Evolutionary conservation across 2,113 vertebrate genomes (phyloP), one percentile per base, ranked within the genome.

Genomic region (Periophthalmus modestus): DNA sequence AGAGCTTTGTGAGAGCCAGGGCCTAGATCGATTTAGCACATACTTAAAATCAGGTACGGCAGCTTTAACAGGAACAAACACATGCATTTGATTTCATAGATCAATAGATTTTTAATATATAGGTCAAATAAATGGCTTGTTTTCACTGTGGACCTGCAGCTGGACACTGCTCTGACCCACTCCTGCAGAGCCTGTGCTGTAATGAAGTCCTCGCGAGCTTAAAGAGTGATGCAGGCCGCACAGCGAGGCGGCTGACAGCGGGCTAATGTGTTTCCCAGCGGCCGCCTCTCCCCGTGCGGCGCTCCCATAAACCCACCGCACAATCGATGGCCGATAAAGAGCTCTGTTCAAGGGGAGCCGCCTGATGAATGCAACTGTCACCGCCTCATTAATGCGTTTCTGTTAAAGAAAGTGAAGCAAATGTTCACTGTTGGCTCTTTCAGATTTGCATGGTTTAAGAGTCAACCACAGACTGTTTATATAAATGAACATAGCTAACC

Each of bases 201-300:
- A 96, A 95, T 95, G 95, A 95, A 95, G 94, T 94, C 94, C 95
- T 95, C 95, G 93, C 93, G 94, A 95, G 95, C 94, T 96, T 95
- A 94, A 94, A 94, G 94, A 94, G 92, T 94, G 94, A 95, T 94
- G 94, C 94, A 93, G 94, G 93, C 92, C 91, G 93, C 93, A 92
- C 89, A 88, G 92, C 88, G 90, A 91, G 93, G 86, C 90, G 81
- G 92, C 93, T 94, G 94, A 94, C 95, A 95, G 94, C 92, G 91
- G 92, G 91, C 91, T 95, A 95, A 95, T 95, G 93, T 89, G 92
- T 94, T 94, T 93, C 94, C 89, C 94, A 93, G 94, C 89, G 87
- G 92, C 92, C 76, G 87, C 92, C 89, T 87, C 92, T 86, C 91
- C 92, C 90, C 87, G 92, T 91, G 92, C 90, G 91, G 88, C 89